Evolutionary conservation across 2,888 invertebrate genomes (phyloP), one percentile per base, ranked within the genome.

Genomic region (Notodonta ziczac): DNA sequence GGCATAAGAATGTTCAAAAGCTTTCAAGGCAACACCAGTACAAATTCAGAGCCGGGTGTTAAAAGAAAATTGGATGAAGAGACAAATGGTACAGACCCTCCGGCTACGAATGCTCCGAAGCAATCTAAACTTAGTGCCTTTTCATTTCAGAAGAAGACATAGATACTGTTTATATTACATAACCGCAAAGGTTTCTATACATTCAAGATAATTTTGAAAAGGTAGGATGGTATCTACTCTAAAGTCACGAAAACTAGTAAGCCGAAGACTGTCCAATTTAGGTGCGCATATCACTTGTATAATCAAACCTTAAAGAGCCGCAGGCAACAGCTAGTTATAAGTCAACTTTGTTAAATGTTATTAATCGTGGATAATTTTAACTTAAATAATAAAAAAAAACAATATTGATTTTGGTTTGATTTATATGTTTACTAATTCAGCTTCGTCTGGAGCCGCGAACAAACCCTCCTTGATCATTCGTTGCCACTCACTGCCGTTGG

Each of bases 401-500:
- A 56, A 56, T 16, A 14, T 56, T 14, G 10, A 13, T 35, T 12
- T 44, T 58, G 55, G 58, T 53, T 61, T 12, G 57, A 51, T 61
- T 77, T 76, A 86, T 32, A 63, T 70, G 63, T 93, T 92, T 3
- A 88, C 84, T 58, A 89, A 76, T 82, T 93, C 93, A 4, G 89
- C 86, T 73, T 90, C 90, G 62, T 93, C 89, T 0, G 95, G 95
- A 59, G 84, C 82, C 0, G 93, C 88, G 84, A 96, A 96, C 59
- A 95, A 75, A 60, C 95, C 95, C 72, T 95, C 94, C 16, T 90
- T 85, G 79, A 96, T 95, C 94, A 96, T 94, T 48, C 94, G 88
- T 82, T 95, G 90, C 98, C 98, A 98, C 82, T 96, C 96, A 44
- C 86, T 94, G n/a, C 98, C 98, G 56, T 91, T 87, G 0, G 98